Base-by-base conservation (phyloP, 2,797 vertebrate species). In the Gephyroberyx darwinii region DNA sequence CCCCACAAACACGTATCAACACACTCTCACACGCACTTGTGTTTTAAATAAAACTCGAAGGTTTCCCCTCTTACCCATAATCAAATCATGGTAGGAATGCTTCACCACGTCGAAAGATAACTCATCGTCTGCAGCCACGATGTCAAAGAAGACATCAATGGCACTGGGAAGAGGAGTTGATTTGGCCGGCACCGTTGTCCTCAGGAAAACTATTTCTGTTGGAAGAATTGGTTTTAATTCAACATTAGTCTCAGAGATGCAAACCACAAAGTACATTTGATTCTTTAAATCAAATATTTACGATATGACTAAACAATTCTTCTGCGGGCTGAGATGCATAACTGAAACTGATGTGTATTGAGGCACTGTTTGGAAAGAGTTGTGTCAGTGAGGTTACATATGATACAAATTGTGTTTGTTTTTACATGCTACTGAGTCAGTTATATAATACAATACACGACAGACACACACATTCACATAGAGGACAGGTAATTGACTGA, bases 201-300 rank as follows among this genome's bases (percentile, higher is more conserved):
- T 94, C 66, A 98, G 94, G 47, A 95, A 95, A 78, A 96, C 92
- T 35, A 98, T 94, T 80, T 96, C 96, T 98, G 94, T 37, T 62
- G 84, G 70, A 47, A 20, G 53, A 90, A 43, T 65, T 8, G 6
- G 48, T 81, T 78, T 55, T 33, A 73, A 59, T 37, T 54, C 65
- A 41, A 41, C 65, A 37, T 75, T 26, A 55, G 14, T 7, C 35
- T 30, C 26, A n/a, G 30, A 71, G 65, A 62, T 22, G 22, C 0
- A 63, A 78, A 74, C 60, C 71, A 58, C 51, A 30, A 30, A 74
- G 30, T 54, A 8, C 26, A 43, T 61, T 56, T 54, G 52, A 17
- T 47, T 58, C 47, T 37, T 71, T 37, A 66, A 65, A 45, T 67
- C 5, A 61, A 7, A 65, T 65, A 75, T 74, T 57, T 59, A 41